Base-by-base conservation (phyloP, 2,888 invertebrate genomes). In the Amaurobius ferox region DNA sequence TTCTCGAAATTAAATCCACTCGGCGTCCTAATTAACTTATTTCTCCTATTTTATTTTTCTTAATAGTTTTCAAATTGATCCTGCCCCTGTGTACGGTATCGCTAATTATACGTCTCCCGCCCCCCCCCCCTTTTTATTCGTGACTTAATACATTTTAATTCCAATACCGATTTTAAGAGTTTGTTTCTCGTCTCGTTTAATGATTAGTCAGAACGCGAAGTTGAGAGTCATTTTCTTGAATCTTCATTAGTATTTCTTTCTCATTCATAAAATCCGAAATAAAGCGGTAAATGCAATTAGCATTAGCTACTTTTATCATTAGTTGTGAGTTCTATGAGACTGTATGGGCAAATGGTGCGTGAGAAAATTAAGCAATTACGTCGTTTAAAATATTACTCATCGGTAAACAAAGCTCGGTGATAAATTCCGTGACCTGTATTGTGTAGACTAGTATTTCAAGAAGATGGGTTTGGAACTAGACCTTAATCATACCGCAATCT, bases 61-160 rank as follows among this genome's bases (percentile, higher is more conserved):
- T 55, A 55, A 55, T 55, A 55, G 55, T 55, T 23, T 55, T 55
- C 19, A 55, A 55, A 55, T 55, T 55, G 23, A 55, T 55, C 55
- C 23, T 55, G 23, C 55, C 55, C 11, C 55, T 16, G 2, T 23
- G 23, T 55, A 32, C 66, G 19, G 66, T 30, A 29, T 66, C 35
- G 23, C 19, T 66, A 32, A 66, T 66, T 32, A 66, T 32, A 32
- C n/a, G n/a, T n/a, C 35, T 32, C 6, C 0, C n/a, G 35, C n/a
- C 9, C 64, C 29, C 16, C 16, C 16, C 23, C 55, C 66, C 23
- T n/a, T 66, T 66, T 66, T 66, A 66, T 66, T 66, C 66, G 19
- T 66, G 66, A 66, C 66, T 66, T 66, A 66, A 66, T 66, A 35
- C 30, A 32, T 66, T 35, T 66, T 66, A 66, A 66, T 66, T 32